Conservation (phyloP, 2,113 vertebrate genomes). For the Marcusenius ussheri region DNA sequence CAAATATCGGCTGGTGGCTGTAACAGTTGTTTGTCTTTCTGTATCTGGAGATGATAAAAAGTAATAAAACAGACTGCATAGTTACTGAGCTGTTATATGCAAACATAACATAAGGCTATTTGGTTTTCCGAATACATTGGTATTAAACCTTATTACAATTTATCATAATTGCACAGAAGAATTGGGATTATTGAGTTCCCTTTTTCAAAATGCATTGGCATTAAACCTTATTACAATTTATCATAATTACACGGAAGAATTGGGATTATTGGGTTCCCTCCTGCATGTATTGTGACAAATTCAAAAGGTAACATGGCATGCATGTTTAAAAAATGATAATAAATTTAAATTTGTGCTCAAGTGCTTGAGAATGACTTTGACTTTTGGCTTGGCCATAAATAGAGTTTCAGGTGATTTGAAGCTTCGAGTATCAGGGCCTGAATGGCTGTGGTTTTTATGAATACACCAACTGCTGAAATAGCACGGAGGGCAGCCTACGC, state of each 20-base stretch:
- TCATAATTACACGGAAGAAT: background rate
- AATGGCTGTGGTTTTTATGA: conserved; percentile 1
- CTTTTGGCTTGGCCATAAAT: background rate
- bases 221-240: background rate
- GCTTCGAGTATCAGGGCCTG: background rate
- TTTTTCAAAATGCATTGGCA: background rate
- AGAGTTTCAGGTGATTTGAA: background rate
- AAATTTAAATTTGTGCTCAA: background rate
- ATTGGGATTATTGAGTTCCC: no score
- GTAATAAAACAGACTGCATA: background rate
- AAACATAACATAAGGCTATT: background rate
- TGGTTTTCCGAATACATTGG: background rate
- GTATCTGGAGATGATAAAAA: background rate
- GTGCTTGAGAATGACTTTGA: background rate
- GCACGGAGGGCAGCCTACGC: background rate
- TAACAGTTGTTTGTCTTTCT: background rate
- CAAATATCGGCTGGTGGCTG: background rate
- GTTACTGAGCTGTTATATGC: background rate
- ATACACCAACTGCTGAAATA: conserved; percentile 1
- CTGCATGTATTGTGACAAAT: background rate
- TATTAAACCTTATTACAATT: background rate
- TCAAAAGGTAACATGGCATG: background rate
- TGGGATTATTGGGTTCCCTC: background rate
- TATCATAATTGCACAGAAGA: background rate
- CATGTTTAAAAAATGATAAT: background rate